Conservation (phyloP, 2,113 vertebrate genomes). For the Gobiocypris rarus region DNA sequence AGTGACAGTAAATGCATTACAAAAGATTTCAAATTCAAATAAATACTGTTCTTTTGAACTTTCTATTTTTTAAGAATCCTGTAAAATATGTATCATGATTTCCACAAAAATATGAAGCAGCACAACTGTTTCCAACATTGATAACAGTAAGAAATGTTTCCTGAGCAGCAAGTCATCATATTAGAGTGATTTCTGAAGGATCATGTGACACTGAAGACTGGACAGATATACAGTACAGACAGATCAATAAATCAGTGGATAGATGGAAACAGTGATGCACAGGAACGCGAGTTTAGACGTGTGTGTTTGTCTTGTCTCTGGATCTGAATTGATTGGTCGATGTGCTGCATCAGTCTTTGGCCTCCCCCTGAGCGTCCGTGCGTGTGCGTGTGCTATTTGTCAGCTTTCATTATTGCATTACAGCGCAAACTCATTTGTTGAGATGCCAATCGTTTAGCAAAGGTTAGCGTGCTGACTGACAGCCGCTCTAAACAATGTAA, state of each 20-base stretch:
- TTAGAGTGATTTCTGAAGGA: neutral
- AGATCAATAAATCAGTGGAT: neutral
- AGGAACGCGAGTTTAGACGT: neutral
- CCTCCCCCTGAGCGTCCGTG: neutral
- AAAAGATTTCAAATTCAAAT: neutral
- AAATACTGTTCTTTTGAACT: neutral
- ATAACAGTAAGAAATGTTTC: neutral
- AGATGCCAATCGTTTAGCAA: constrained; percentile 35
- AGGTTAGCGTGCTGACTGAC: constrained; percentile 33
- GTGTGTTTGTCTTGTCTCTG: constrained; percentile 9
- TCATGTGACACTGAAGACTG: neutral
- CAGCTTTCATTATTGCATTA: constrained; percentile 44
- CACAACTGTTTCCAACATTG: neutral
- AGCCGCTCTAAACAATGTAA: constrained; percentile 37
- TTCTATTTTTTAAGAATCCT: neutral
- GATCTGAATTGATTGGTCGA: constrained; percentile 3
- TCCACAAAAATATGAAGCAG: neutral
- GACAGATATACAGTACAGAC: neutral
- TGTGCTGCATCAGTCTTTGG: constrained; percentile 11
- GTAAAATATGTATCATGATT: neutral
- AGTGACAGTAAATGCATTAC: neutral
- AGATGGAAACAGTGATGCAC: neutral
- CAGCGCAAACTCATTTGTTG: constrained; percentile 34
- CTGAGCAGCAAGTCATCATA: neutral
- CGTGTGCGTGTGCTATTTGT: neutral